phyloP scores from a whole-genome alignment of 2,113 vertebrate species.

The Lynx canadensis region DNA sequence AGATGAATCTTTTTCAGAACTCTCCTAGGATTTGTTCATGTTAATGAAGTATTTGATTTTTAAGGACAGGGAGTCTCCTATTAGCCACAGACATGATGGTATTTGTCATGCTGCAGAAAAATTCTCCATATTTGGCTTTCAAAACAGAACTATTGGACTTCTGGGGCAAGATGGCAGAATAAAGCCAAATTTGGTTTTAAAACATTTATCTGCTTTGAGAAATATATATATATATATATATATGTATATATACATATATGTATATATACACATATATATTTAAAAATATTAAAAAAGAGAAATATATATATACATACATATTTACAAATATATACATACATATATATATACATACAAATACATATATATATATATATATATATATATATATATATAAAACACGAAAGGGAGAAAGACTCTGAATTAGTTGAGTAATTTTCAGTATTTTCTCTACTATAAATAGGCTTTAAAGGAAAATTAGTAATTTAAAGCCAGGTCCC shows the following conservation, averaged over 20 bases:
- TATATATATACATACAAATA: too few species aligned
- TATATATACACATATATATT: too few species aligned
- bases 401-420: background rate
- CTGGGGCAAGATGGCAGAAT: background rate
- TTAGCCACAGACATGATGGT: background rate
- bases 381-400: background rate
- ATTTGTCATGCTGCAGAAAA: background rate
- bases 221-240: background rate
- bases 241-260: background rate
- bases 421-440: background rate
- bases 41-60: background rate
- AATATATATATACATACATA: background rate
- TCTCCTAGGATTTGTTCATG: background rate
- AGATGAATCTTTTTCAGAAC: background rate
- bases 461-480: background rate
- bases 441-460: background rate
- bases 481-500: background rate
- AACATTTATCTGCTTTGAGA: constrained; percentile 7
- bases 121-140: background rate
- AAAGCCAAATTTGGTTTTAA: constrained; percentile 1
- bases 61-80: background rate
- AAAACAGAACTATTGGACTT: background rate
- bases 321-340: background rate
- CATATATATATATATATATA: too few species aligned
- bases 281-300: too few species aligned